These are phyloP conservation scores for Spisula subtruncata DNA, from an alignment of 2,888 invertebrate genomes.

Conservation along the genomic window DNA sequence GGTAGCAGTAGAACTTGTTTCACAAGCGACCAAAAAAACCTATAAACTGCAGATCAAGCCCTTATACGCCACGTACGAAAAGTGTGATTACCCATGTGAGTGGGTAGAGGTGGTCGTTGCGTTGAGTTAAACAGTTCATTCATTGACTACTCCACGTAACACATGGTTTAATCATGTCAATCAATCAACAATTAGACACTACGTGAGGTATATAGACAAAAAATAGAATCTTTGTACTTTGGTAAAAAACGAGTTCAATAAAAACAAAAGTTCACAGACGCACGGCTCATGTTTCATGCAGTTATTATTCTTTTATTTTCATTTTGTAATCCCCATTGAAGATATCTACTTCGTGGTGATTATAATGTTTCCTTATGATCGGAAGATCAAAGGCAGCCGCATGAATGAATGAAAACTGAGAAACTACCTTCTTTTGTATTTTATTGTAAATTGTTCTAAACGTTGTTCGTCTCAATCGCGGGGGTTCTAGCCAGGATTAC, in stretches of 20 bases:
- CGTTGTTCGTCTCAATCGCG: constrained; percentile 20
- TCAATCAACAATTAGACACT: neutral
- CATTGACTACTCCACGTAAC: neutral
- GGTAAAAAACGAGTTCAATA: neutral
- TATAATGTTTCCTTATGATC: constrained; percentile 8
- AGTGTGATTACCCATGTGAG: neutral
- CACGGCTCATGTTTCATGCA: neutral
- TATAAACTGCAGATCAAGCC: too few species aligned
- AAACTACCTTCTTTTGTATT: constrained; percentile 18
- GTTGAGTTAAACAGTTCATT: neutral
- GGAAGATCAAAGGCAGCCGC: constrained; percentile 14
- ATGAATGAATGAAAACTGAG: constrained; percentile 12
- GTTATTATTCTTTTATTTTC: constrained; percentile 28
- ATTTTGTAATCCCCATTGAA: constrained; percentile 17
- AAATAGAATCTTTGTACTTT: neutral
- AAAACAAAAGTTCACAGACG: constrained; percentile 15
- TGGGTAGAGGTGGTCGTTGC: neutral
- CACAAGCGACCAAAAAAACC: too few species aligned
- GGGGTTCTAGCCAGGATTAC: constrained; percentile 34
- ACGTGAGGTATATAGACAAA: neutral
- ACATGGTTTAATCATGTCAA: neutral
- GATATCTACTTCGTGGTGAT: neutral
- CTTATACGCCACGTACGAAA: neutral
- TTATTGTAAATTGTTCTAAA: neutral
- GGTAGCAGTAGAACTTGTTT: too few species aligned